These are phyloP conservation scores for Chlorops oryzae DNA, from an alignment of 1,140 invertebrate species.

Conservation along the genomic window DNA sequence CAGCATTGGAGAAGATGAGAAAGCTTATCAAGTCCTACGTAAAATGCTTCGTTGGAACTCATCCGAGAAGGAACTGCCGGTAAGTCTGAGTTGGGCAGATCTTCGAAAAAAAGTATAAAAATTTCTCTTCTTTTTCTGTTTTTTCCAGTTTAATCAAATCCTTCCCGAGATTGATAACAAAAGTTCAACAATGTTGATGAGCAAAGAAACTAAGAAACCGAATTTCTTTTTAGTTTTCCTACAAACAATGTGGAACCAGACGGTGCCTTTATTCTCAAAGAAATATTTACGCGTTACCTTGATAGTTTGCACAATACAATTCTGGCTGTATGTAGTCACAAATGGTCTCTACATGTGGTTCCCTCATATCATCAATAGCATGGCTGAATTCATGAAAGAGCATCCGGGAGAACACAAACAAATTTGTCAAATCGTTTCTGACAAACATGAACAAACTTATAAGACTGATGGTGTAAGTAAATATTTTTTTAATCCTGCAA, in stretches of 20 bases:
- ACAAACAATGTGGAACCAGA: constrained; percentile 47
- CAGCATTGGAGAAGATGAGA: constrained; percentile 52
- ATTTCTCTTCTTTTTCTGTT: too few relatives aligned
- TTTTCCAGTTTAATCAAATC: background rate
- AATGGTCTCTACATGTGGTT: constrained; percentile 28
- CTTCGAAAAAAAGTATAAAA: too few relatives aligned
- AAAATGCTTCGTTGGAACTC: constrained; percentile 57
- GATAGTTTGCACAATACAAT: constrained; percentile 21
- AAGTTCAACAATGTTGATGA: too few relatives aligned
- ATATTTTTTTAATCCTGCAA: too few relatives aligned
- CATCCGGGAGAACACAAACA: constrained; percentile 11
- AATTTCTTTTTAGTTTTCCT: background rate
- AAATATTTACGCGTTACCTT: too few relatives aligned
- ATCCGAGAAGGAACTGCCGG: constrained; percentile 27
- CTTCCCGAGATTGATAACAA: background rate
- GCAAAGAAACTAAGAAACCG: background rate
- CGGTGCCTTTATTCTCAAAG: too few relatives aligned
- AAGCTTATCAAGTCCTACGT: constrained; percentile 54
- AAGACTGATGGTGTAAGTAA: constrained; percentile 16
- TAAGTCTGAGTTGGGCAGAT: background rate
- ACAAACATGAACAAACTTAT: constrained; percentile 13
- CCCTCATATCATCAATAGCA: constrained; percentile 20
- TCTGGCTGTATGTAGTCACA: constrained; percentile 50
- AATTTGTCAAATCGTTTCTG: constrained; percentile 19
- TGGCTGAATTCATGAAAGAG: constrained; percentile 15